Conservation (phyloP, 2,797 vertebrate genomes). For the Poecilia gillii region DNA sequence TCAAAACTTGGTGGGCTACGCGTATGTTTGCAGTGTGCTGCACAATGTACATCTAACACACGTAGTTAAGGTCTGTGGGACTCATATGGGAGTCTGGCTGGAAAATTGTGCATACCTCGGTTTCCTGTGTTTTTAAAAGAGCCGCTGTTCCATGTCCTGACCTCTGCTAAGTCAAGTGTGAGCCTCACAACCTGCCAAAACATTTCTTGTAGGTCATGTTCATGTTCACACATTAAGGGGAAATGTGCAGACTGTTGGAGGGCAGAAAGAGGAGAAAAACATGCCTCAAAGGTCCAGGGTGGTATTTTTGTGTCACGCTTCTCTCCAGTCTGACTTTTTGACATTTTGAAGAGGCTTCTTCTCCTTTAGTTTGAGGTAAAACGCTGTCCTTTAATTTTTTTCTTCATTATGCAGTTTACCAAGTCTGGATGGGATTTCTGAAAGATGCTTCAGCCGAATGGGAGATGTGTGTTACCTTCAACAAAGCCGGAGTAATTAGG, state of each 20-base stretch:
- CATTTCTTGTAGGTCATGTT: constrained; percentile 52
- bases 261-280: constrained; percentile 30
- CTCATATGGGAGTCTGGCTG: constrained; percentile 51
- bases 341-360: constrained; percentile 33
- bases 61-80: constrained; percentile 24
- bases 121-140: constrained; percentile 28
- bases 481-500: constrained; percentile 60
- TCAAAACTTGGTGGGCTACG: not conserved
- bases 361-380: constrained; percentile 10
- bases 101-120: constrained; percentile 36
- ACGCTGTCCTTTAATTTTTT: constrained; percentile 13
- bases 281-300: constrained; percentile 21
- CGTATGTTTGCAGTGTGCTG: not conserved
- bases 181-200: constrained; percentile 59
- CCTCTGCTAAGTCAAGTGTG: constrained; percentile 58
- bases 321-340: constrained; percentile 48
- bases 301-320: constrained; percentile 48
- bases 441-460: constrained; percentile 46
- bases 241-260: constrained; percentile 51
- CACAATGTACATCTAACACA: not conserved
- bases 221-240: constrained; percentile 66
- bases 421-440: constrained; percentile 34
- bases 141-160: constrained; percentile 47
- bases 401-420: constrained; percentile 25
- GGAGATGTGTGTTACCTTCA: constrained; percentile 42